These are phyloP conservation scores for Onthophagus sagittarius DNA, from an alignment of 2,888 invertebrate species.

Conservation along the genomic window DNA sequence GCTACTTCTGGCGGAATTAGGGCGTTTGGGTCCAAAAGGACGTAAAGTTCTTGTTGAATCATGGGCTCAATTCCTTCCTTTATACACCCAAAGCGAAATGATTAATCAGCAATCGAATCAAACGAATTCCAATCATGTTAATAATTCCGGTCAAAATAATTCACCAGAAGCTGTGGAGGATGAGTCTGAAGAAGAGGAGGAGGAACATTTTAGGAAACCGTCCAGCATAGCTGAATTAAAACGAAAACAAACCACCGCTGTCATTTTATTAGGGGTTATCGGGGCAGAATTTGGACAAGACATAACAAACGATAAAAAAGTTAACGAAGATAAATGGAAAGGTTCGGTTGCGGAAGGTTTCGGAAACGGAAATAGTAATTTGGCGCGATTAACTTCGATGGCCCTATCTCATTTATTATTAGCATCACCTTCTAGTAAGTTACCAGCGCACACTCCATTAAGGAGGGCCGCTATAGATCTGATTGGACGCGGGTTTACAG, in stretches of 20 bases:
- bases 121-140: slow-evolving; percentile 49
- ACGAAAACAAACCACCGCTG: slow-evolving; percentile 94
- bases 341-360: slow-evolving; percentile 82
- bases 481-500: slow-evolving; percentile 94
- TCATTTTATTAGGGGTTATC: slow-evolving; percentile 93
- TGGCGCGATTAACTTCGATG: slow-evolving; percentile 89
- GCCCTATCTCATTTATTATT: slow-evolving; percentile 90
- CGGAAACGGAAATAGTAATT: slow-evolving; percentile 75
- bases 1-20: slow-evolving; percentile 86
- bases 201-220: slow-evolving; percentile 80
- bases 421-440: slow-evolving; percentile 75
- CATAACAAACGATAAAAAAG: slow-evolving; percentile 64
- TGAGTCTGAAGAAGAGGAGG: slow-evolving; percentile 82
- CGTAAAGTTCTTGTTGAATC: slow-evolving; percentile 89
- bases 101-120: slow-evolving; percentile 64
- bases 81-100: slow-evolving; percentile 76
- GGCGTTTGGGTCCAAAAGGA: slow-evolving; percentile 85
- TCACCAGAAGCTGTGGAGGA: slow-evolving; percentile 49
- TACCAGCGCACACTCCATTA: slow-evolving; percentile 90
- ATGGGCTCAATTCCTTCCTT: slow-evolving; percentile 94
- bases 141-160: slow-evolving; percentile 29
- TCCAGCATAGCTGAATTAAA: slow-evolving; percentile 83
- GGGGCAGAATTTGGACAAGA: slow-evolving; percentile 99
- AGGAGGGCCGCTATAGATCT: slow-evolving; percentile 95
- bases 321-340: slow-evolving; percentile 63